Evolutionary conservation across 2,888 invertebrate genomes (phyloP), one percentile per base, ranked within the genome.

Genomic region (Gisinianus flammeolus): DNA sequence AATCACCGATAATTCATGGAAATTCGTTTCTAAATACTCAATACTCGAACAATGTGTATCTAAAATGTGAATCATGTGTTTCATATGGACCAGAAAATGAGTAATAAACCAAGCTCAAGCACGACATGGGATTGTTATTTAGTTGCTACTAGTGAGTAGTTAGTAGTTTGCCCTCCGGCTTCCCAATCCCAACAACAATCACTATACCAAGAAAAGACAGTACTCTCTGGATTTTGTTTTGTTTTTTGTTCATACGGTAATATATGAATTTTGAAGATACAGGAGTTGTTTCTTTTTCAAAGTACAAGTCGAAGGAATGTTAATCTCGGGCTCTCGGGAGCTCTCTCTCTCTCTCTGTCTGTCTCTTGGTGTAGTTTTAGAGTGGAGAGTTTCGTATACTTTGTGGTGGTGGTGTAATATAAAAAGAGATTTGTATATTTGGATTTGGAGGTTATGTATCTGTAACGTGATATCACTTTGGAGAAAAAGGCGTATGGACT

Each of bases 401-500:
- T 26, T 28, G 16, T 64, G 64, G 16, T 56, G 5, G 6, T 26
- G 5, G 10, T 24, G 64, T 44, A 44, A 16, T 10, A 26, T 64
- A 2, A 4, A 64, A 22, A 4, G 0, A 33, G 5, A 26, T 31
- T 1, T 67, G 28, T 67, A 35, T 44, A 26, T 5, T 26, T 62
- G 35, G 19, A 35, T n/a, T n/a, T 68, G 16, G 35, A 35, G 22
- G n/a, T 3, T 68, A 8, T 26, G 8, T 26, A 24, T 22, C 1
- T 22, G 71, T 56, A 71, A 71, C 22, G 4, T n/a, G 58, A 71
- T 71, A 71, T 71, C 58, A 71, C 58, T 58, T 58, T 56, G 22
- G 58, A 58, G 26, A 22, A 70, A 54, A 70, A 52, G 54, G 58
- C 58, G 58, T 71, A 58, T 52, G 31, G 28, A 1, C 31, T 58